Evolutionary conservation across 2,797 vertebrate genomes (phyloP), one percentile per base, ranked within the genome.

Genomic region (Anniella stebbinsi): DNA sequence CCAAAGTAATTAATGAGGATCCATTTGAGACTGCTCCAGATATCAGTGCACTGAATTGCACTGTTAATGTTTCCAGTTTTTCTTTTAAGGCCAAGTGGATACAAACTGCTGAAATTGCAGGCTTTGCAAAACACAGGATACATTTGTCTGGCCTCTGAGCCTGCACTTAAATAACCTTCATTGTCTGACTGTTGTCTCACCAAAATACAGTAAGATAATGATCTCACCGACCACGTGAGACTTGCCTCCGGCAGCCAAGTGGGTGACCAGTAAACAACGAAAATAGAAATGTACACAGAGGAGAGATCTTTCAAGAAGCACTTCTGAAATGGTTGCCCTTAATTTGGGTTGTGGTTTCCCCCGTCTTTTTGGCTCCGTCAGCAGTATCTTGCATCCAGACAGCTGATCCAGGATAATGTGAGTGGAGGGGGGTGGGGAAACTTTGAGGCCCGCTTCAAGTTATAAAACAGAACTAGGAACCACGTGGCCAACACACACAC

Each of bases 81-180:
- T 93, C 95, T 97, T 70, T 93, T 28, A 88, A 72, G 90, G 94
- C 95, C 95, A 98, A 96, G 97, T 97, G 84, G 89, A 95, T 96
- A 91, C 93, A 91, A 98, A 95, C 93, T 95, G 96, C 96, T 93
- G 96, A 97, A 92, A 95, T 93, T 93, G 95, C 97, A 97, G 96
- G 96, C 97, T 93, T 95, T 94, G 96, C 96, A 95, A 97, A 95
- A 95, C 92, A 96, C 96, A 97, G 96, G 97, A 97, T 97, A 96
- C 96, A 95, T 96, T 94, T 97, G 95, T 95, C 97, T 98, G 97
- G 95, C 96, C 96, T 95, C 91, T 88, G 92, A 93, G 94, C 94
- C 95, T 98, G 96, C 96, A 97, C 97, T 97, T 95, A 96, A 97
- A 97, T 98, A 98, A 98, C 98, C 98, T 96, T 96, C 93, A 95